Evolutionary conservation across 2,888 invertebrate genomes (phyloP), one percentile per base, ranked within the genome.

Genomic region (Rhamnusium bicolor): DNA sequence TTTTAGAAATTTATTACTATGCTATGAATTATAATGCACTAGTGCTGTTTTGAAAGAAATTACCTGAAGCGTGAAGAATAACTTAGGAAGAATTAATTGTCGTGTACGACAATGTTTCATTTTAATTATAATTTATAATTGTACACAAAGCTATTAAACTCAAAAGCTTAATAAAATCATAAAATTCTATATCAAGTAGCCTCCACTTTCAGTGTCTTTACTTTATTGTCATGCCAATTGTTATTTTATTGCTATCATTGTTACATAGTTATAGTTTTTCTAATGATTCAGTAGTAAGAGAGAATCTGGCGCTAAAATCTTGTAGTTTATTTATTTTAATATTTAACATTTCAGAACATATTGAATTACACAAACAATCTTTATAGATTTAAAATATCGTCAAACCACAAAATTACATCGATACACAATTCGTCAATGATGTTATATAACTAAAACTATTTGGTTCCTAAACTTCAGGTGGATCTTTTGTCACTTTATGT

Each of bases 1-100:
- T 72, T 69, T 69, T 58, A 71, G 74, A 71, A 74, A 76, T 72
- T 58, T 71, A 72, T 76, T 73, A 53, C 54, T 72, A 71, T 65
- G 61, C 47, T 62, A 70, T 69, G 72, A 73, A 69, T 76, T 74
- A 73, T 69, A 47, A 60, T 24, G 51, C 53, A 49, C 49, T 65
- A 51, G 71, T 53, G 76, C 54, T 70, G 67, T 72, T 69, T 76
- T 51, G 62, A 69, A 71, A 76, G 66, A 69, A 69, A 73, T 72
- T 58, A 67, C 76, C 60, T 49, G 40, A 53, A 60, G 76, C 56
- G 65, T 46, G 67, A 56, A 67, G 56, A 56, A 67, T 54, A 53
- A 19, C 18, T 56, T 54, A 56, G 56, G 56, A 46, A 56, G 54
- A 62, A 68, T 74, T 72, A 70, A 73, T 71, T 68, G 67, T 74